A percentile compares a stretch with the other conserved stretches of the same genome.
phyloP scores from a whole-genome alignment of 2,113 vertebrate genomes.

The Arenaria interpres region DNA sequence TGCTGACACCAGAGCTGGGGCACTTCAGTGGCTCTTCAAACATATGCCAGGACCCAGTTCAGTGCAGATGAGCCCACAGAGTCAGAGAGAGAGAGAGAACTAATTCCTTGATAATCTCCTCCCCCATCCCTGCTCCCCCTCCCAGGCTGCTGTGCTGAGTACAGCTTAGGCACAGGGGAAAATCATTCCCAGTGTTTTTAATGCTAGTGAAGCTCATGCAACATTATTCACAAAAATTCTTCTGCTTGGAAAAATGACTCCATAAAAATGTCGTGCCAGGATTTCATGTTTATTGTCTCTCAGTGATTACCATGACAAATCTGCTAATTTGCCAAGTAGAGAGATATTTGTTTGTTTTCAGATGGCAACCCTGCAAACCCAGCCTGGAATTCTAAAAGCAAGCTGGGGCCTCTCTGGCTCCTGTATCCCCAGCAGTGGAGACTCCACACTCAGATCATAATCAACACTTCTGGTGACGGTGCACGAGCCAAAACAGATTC shows the following conservation, averaged over 20 bases:
- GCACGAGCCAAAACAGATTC: background rate
- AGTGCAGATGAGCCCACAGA: background rate
- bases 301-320: slow-evolving; percentile 45
- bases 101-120: slow-evolving; percentile 37
- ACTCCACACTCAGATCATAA: background rate
- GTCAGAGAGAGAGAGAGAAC: background rate
- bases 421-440: background rate
- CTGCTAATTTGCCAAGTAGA: slow-evolving; percentile 25
- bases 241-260: slow-evolving; percentile 16
- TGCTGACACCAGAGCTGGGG: background rate
- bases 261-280: slow-evolving; percentile 30
- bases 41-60: background rate
- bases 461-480: background rate
- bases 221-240: slow-evolving; percentile 6
- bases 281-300: slow-evolving; percentile 36
- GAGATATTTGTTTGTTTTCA: slow-evolving; percentile 50
- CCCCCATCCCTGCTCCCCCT: background rate
- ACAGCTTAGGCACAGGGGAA: background rate
- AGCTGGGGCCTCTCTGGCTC: background rate
- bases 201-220: background rate
- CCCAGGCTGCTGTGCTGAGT: background rate
- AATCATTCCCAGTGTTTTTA: slow-evolving; percentile 5
- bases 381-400: slow-evolving; percentile 31
- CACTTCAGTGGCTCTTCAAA: background rate
- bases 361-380: slow-evolving; percentile 10